Conservation (phyloP, 2,113 vertebrate species). For the Gymnocephalus cernua region DNA sequence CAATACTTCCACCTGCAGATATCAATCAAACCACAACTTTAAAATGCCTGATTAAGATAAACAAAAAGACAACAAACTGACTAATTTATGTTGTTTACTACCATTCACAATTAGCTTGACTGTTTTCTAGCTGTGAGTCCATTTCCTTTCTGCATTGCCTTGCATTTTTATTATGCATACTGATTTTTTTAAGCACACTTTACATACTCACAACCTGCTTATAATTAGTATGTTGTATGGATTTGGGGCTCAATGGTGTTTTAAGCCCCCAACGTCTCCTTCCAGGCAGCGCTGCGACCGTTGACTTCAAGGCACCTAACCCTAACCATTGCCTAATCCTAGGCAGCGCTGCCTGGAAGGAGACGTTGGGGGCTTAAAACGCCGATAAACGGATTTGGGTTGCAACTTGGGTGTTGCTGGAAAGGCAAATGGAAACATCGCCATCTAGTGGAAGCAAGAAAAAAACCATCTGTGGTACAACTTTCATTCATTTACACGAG, state of each 20-base stretch:
- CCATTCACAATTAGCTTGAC: not conserved
- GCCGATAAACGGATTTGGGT: too few relatives aligned
- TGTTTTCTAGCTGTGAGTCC: not conserved
- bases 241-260: too few relatives aligned
- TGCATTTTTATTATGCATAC: too few relatives aligned
- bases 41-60: not conserved
- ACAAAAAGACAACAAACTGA: not conserved
- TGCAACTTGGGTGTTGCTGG: not conserved
- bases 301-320: too few relatives aligned
- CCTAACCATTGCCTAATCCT: too few relatives aligned
- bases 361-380: too few relatives aligned
- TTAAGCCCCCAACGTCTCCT: too few relatives aligned
- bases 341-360: too few relatives aligned
- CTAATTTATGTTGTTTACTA: not conserved
- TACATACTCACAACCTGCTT: not conserved
- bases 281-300: too few relatives aligned
- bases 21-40: not conserved
- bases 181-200: not conserved
- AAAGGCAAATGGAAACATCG: constrained; percentile 8
- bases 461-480: not conserved
- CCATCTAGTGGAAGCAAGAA: constrained; percentile 59
- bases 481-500: not conserved
- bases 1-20: too few relatives aligned
- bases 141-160: not conserved
- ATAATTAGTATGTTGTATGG: not conserved